Base-by-base conservation (phyloP, 2,797 vertebrate species). In the Coreius guichenoti region DNA sequence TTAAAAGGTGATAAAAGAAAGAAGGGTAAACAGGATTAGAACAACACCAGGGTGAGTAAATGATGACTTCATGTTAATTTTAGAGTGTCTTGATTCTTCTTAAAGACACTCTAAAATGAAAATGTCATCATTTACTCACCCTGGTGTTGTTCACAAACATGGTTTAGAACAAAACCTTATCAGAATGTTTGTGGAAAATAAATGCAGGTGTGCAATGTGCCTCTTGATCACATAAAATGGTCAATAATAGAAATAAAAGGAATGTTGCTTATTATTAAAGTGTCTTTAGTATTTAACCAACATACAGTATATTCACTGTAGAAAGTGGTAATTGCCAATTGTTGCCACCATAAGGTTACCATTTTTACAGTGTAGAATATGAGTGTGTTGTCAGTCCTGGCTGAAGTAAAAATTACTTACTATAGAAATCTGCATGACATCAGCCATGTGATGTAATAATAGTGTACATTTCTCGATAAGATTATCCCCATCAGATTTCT, bases 401-500 rank as follows among this genome's bases (percentile, higher is more conserved):
- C 14, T 61, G 23, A 76, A 68, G 33, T 65, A 83, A 36, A 36
- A 74, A 72, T 67, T 1, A 74, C 36, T 83, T 49, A 83, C 43
- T 3, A 33, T 21, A 16, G 23, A 82, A 73, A 58, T 45, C 16
- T 70, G 6, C 49, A 73, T 80, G 69, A 81, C 65, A 33, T 74
- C 63, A 83, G 49, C 61, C 12, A 43, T 67, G 78, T 86, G 70
- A 80, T 82, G 77, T 82, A 87, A 84, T 49, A 61, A 16, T 8
- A 23, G 45, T 43, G 61, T 26, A 29, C 14, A 29, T 49, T 88
- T 90, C 43, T n/a, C 54, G 67, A 45, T 84, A 85, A 85, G 86
- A 61, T 78, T 49, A 86, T 87, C 49, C 56, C 63, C 76, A 81
- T 79, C 75, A 83, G 70, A 54, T 86, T 83, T 77, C 26, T 73